Evolutionary conservation across 2,888 invertebrate genomes (phyloP).

Genomic region (Drosophila buzzatii): DNA sequence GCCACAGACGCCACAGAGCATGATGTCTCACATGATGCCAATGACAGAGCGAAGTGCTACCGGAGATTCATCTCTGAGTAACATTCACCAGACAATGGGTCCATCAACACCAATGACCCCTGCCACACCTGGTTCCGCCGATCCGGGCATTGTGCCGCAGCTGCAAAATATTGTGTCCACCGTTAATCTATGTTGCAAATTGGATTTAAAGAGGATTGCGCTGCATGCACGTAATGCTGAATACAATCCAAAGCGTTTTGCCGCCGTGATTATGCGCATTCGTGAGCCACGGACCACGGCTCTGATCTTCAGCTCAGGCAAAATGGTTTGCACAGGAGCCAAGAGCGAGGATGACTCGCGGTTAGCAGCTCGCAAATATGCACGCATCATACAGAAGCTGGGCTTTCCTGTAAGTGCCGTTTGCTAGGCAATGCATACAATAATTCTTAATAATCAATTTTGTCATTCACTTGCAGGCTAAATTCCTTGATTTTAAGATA

Average conservation of each 20-base stretch:
- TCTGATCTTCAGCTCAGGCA: conserved; percentile 92
- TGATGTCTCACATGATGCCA: conserved; percentile 93
- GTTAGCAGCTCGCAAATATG: conserved; percentile 93
- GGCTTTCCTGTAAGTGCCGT: conserved; percentile 88
- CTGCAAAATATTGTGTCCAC: conserved; percentile 97
- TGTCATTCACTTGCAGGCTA: conserved; percentile 87
- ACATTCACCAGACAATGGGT: conserved; percentile 88
- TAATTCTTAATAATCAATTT: background rate
- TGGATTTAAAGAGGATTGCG: conserved; percentile 98
- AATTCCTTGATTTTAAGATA: conserved; percentile 93
- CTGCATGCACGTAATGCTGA: conserved; percentile 99
- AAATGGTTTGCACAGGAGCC: conserved; percentile 94
- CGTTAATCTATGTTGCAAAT: conserved; percentile 96
- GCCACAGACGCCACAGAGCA: conserved; percentile 95
- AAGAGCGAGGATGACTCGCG: conserved; percentile 92
- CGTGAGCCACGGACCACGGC: conserved; percentile 94
- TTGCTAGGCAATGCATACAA: background rate
- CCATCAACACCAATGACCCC: conserved; percentile 92
- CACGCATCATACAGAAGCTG: conserved; percentile 93
- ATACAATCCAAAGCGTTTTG: conserved; percentile 99
- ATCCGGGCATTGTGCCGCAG: conserved; percentile 97
- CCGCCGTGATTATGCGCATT: conserved; percentile 99
- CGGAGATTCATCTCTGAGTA: conserved; percentile 74
- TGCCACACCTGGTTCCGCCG: conserved; percentile 96
- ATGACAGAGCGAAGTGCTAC: conserved; percentile 84